Base-by-base conservation (phyloP, 2,113 vertebrate genomes). In the Pomatorhinus ruficollis region DNA sequence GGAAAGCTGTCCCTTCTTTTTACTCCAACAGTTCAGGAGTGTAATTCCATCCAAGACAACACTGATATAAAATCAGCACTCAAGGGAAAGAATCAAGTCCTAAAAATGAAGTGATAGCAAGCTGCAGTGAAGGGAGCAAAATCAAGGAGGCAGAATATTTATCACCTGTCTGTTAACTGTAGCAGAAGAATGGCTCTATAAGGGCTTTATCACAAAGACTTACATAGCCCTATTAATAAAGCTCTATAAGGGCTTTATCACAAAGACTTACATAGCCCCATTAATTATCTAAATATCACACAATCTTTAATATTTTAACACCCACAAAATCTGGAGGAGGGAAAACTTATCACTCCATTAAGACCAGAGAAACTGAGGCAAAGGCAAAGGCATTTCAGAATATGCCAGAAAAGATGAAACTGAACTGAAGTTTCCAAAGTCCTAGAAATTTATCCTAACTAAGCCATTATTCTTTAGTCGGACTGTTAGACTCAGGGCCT, bases 311-410 rank as follows among this genome's bases (percentile, higher is more conserved):
- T 63, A 74, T 42, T 92, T 80, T 39, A 70, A 66, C 80, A 22
- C 9, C 12, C 11, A 18, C 23, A 70, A 56, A 86, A 78, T 47
- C 16, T 39, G 11, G 25, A 83, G n/a, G 27, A 57, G 9, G 15
- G 5, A 91, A 83, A 52, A 8, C 6, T 40, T 53, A 24, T 50
- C 69, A 21, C 3, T 66, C 10, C 10, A 31, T 9, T 72, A 31
- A 65, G 11, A 90, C 4, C 1, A 37, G 25, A 77, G 94, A 95
- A 93, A 86, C 52, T 65, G 42, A 93, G 88, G 50, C 28, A 94
- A 65, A 23, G 6, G 6, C 6, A 40, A 83, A 80, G 20, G 2
- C 4, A 47, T 47, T 76, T 74, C 35, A 33, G 33, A 89, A 75
- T 59, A 82, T 18, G 8, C 3, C 1, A 4, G 30, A 65, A 84